Percentiles rank a stretch among this genome's conserved stretches.
These are phyloP conservation scores for Onychostoma macrolepis DNA, from an alignment of 2,113 vertebrate species.

Conservation along the genomic window DNA sequence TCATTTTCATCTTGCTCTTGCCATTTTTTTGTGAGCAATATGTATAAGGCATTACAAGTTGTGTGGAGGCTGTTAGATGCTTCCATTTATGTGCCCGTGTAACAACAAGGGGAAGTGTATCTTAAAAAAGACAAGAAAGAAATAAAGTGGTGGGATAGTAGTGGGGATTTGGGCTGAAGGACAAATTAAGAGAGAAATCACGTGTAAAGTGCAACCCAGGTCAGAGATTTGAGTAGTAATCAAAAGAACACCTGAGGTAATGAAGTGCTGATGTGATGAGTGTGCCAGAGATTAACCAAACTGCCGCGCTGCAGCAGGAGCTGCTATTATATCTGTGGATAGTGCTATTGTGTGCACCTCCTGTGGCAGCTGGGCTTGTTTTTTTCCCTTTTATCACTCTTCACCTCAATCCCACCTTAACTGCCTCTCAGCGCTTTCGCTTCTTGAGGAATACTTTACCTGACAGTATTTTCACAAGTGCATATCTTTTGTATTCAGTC, in stretches of 20 bases:
- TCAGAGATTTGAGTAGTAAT: conserved; percentile 67
- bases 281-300: conserved; percentile 67
- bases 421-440: conserved; percentile 52
- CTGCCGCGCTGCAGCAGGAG: conserved; percentile 65
- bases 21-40: background rate
- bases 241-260: conserved; percentile 70
- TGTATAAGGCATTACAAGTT: background rate
- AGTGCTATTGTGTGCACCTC: conserved; percentile 70
- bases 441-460: conserved; percentile 35
- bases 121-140: conserved; percentile 14
- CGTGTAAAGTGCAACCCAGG: conserved; percentile 55
- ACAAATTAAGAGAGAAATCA: conserved; percentile 58
- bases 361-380: conserved; percentile 69
- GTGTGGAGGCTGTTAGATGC: background rate
- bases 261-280: conserved; percentile 71
- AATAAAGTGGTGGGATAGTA: background rate
- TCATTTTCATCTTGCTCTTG: background rate
- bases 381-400: conserved; percentile 61
- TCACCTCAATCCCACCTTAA: conserved; percentile 49
- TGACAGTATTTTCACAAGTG: conserved; percentile 18
- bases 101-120: background rate
- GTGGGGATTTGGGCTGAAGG: conserved; percentile 3
- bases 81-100: background rate
- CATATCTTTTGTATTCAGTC: conserved; percentile 29
- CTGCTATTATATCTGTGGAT: conserved; percentile 66